These are phyloP conservation scores for Ectobius pallidus DNA, from an alignment of 2,888 invertebrate genomes.

Conservation along the genomic window DNA sequence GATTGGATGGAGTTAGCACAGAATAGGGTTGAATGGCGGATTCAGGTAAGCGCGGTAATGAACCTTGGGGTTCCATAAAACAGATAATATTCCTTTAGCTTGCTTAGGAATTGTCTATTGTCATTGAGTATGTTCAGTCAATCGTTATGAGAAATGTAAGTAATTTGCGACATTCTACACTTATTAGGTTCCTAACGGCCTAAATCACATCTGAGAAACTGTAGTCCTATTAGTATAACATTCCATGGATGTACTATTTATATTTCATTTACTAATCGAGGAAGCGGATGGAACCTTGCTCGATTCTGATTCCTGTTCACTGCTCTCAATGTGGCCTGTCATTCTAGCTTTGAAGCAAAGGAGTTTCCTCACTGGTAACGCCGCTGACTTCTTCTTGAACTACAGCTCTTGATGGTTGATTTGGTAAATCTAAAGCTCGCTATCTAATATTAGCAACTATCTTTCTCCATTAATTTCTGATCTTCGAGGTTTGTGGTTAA, in stretches of 20 bases:
- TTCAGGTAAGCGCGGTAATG: too few relatives aligned
- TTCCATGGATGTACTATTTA: neutral
- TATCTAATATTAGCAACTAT: neutral
- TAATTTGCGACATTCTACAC: neutral
- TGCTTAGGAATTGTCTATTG: too few relatives aligned
- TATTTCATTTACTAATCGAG: neutral
- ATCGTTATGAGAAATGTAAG: too few relatives aligned
- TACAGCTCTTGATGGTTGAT: neutral
- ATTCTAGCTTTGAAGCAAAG: neutral
- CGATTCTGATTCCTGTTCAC: neutral
- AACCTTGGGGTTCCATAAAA: too few relatives aligned
- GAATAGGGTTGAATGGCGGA: too few relatives aligned
- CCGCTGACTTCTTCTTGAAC: neutral
- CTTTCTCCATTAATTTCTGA: neutral
- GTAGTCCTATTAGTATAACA: neutral
- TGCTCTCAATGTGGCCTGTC: neutral
- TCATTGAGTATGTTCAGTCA: too few relatives aligned
- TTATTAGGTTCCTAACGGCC: neutral
- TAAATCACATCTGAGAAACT: neutral
- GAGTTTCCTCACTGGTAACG: neutral
- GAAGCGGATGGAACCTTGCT: neutral
- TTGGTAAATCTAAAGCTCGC: neutral
- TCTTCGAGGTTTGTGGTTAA: neutral
- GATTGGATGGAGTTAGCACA: too few relatives aligned
- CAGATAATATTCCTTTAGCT: too few relatives aligned